Evolutionary conservation across 2,113 vertebrate species (phyloP), one percentile per base, ranked within the genome.

Genomic region (Naja naja): DNA sequence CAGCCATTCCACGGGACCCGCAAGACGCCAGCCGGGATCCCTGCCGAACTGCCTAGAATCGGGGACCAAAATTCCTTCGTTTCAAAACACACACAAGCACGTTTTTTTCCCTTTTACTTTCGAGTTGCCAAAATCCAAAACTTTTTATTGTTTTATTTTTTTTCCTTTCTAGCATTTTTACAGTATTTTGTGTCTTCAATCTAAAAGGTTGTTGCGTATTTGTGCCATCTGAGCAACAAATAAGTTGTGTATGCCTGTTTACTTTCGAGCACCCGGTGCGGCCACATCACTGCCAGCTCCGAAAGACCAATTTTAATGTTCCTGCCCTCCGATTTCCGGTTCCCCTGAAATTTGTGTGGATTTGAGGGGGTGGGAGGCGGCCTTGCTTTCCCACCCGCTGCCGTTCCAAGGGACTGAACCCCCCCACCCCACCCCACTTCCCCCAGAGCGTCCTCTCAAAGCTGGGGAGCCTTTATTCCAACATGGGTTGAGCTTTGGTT

Each of bases 161-260:
- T 56, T 96, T 96, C 96, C 93, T 95, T 96, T 97, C 97, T 98
- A 97, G 96, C 97, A 97, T 96, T 97, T 96, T 81, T 97, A 96
- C 97, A 98, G 97, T 98, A 97, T 98, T 97, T 58, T 96, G 95
- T 97, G 94, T 93, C 93, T 93, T 95, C 94, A 94, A 94, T 95
- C 93, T 55, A 96, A 96, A 97, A 97, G 97, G 97, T 95, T 96
- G 92, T 97, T 95, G 92, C 96, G 94, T 96, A 95, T 97, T 97
- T 97, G 89, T 97, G 94, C 94, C 93, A 94, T 85, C 89, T 90
- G 23, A 92, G 95, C 96, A 90, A 95, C 96, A 91, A 96, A 97
- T 90, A 58, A 95, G 95, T 96, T 97, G 92, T 96, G 97, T 88
- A 93, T 97, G 96, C 54, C 92, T 93, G 90, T 94, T 93, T 90